phyloP scores from a whole-genome alignment of 2,113 vertebrate genomes.

The Pteropus alecto region DNA sequence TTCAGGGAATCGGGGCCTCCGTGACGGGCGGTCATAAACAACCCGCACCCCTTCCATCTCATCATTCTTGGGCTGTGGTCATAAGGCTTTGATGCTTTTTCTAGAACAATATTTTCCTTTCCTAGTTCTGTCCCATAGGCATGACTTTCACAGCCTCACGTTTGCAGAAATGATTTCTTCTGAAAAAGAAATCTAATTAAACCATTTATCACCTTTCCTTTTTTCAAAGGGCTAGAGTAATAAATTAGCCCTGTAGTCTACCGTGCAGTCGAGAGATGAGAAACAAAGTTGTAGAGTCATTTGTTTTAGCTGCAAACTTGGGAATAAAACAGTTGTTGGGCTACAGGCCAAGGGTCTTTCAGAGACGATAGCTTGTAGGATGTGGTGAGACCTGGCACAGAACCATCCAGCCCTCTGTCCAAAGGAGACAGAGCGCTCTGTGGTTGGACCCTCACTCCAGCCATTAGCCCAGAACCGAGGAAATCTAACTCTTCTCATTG shows the following conservation, averaged over 20 bases:
- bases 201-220: constrained; percentile 79
- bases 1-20: background rate
- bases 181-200: constrained; percentile 76
- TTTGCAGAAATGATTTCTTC: constrained; percentile 71
- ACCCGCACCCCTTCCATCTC: background rate
- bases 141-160: constrained; percentile 69
- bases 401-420: constrained; percentile 33
- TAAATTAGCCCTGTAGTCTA: constrained; percentile 75
- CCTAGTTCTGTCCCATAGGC: constrained; percentile 68
- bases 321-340: constrained; percentile 75
- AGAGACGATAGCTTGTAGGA: constrained; percentile 66
- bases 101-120: constrained; percentile 79
- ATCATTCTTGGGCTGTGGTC: background rate
- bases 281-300: constrained; percentile 77
- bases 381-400: constrained; percentile 46
- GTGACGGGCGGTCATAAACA: background rate
- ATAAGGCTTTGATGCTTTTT: constrained; percentile 42
- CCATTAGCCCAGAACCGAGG: background rate
- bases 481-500: constrained; percentile 24
- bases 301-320: constrained; percentile 81
- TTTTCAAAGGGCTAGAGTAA: constrained; percentile 74
- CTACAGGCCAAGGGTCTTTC: constrained; percentile 63
- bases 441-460: background rate
- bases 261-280: constrained; percentile 74
- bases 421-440: background rate